Percentiles rank a stretch among this genome's conserved stretches.
Conservation (phyloP, 1,140 invertebrate genomes). For the Papilio dardanus region DNA sequence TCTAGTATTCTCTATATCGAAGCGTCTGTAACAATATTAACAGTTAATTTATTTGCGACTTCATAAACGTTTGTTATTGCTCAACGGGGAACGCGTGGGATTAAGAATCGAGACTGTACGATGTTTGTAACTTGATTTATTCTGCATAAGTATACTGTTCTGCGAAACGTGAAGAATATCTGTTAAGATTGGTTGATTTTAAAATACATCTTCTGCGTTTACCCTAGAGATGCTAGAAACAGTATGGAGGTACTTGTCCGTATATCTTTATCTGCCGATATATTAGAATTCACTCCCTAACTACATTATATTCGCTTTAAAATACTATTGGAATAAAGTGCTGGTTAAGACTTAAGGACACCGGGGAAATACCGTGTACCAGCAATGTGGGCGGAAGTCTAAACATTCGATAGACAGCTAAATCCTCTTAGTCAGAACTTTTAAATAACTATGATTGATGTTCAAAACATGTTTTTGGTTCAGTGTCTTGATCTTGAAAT, state of each 20-base stretch:
- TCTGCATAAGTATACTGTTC: neutral
- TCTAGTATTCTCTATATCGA: constrained; percentile 12
- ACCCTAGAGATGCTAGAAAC: no score
- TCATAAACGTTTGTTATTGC: constrained; percentile 20
- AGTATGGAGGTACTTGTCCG: no score
- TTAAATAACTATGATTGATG: neutral
- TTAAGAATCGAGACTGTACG: neutral
- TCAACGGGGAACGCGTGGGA: constrained; percentile 28
- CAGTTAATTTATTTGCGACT: constrained; percentile 3
- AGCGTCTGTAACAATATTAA: constrained; percentile 31
- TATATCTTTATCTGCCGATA: no score
- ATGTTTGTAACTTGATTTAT: neutral
- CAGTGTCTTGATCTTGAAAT: no score
- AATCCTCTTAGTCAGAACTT: neutral
- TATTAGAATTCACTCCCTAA: no score
- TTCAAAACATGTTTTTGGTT: neutral
- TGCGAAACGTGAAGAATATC: neutral
- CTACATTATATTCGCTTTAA: neutral
- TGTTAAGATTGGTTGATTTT: neutral
- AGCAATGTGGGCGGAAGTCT: neutral
- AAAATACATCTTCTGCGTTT: neutral
- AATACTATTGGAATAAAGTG: neutral
- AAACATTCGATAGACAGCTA: neutral
- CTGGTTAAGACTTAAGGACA: neutral
- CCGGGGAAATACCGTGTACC: neutral